A percentile compares a stretch with the other conserved stretches of the same genome.
These are phyloP conservation scores for Zhuqinia jingwanae DNA, from an alignment of 2,888 invertebrate genomes.

Conservation along the genomic window DNA sequence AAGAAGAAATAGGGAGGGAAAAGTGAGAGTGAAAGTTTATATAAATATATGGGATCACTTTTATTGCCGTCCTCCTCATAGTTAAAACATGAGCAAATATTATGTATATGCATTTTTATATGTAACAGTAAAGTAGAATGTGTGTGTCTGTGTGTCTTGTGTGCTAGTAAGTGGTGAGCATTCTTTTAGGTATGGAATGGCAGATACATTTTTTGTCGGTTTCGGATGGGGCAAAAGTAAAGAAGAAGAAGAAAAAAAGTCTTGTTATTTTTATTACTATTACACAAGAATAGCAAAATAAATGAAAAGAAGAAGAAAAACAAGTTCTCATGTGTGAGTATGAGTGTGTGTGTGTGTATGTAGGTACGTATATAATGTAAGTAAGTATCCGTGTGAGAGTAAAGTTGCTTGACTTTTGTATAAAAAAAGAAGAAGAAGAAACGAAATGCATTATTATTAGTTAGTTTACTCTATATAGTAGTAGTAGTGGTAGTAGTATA, in stretches of 20 bases:
- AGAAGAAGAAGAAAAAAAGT: neutral
- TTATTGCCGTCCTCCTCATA: slow-evolving; percentile 45
- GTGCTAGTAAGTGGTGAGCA: too few species aligned
- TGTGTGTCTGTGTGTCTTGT: neutral
- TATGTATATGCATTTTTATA: too few species aligned
- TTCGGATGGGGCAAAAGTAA: neutral
- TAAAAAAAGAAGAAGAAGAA: neutral
- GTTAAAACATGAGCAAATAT: slow-evolving; percentile 36
- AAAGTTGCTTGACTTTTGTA: slow-evolving; percentile 42
- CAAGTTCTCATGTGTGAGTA: neutral
- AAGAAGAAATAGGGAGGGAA: neutral
- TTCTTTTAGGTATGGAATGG: neutral
- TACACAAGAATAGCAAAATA: neutral
- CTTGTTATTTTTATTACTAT: slow-evolving; percentile 14
- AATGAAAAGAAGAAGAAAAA: slow-evolving; percentile 37
- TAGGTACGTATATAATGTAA: too few species aligned
- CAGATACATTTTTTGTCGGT: too few species aligned
- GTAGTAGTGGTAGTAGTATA: neutral
- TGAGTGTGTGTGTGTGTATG: too few species aligned
- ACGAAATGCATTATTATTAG: slow-evolving; percentile 56
- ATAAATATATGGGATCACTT: slow-evolving; percentile 37
- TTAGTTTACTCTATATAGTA: neutral
- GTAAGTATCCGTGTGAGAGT: slow-evolving; percentile 26
- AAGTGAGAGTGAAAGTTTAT: slow-evolving; percentile 26
- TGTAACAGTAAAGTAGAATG: too few species aligned